Evolutionary conservation across 1,140 invertebrate species (phyloP), one percentile per base, ranked within the genome.

Genomic region (Achatina immaculata): DNA sequence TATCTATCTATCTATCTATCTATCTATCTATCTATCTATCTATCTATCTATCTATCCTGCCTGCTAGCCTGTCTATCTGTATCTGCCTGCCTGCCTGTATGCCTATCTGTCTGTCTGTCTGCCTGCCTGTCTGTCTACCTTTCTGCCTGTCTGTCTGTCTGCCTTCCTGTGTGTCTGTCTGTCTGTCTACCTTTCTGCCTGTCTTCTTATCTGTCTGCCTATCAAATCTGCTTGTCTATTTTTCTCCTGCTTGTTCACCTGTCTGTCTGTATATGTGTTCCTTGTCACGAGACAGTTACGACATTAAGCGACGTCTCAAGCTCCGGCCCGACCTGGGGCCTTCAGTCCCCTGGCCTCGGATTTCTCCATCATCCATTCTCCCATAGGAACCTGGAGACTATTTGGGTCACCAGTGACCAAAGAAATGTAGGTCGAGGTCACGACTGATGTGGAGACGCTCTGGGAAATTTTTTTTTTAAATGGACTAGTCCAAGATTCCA

Each of bases 371-470:
- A 62, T 2, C 28, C 28, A 62, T 62, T 62, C 58, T 62, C 58
- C 58, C 58, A 62, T 28, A n/a, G 58, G 58, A 62, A 62, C 21
- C 58, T 62, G 58, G 9, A 62, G 31, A 62, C 58, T 62, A 62
- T 62, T 28, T 62, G 28, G 58, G 58, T 62, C 28, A 62, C 58
- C 58, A 62, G 58, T 62, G 58, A 62, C 58, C 58, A 62, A 34
- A 62, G 58, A 62, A 62, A 62, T 62, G 58, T 62, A 62, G 58
- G 58, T 62, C 58, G 58, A 62, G 58, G 58, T 62, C 58, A 31
- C n/a, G n/a, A 34, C 31, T n/a, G 16, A 16, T 31, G 58, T 34
- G 21, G 58, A 31, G 6, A 16, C n/a, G 58, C 6, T n/a, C n/a
- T 4, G n/a, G n/a, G 58, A 31, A 16, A 2, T 31, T n/a, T n/a